These are phyloP conservation scores for Pagrus major DNA, from an alignment of 2,113 vertebrate species.

Conservation along the genomic window DNA sequence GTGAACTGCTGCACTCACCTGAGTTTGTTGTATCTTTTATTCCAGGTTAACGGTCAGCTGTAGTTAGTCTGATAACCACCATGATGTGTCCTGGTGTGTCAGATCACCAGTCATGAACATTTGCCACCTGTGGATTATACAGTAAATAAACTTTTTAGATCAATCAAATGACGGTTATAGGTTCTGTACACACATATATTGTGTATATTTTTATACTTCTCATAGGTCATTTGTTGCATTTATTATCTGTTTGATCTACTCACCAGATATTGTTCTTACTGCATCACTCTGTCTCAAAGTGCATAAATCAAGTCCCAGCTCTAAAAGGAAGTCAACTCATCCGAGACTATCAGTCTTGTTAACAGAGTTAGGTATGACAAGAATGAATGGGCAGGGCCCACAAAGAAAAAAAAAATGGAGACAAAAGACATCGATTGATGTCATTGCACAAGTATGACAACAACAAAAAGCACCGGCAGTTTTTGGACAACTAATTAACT, in stretches of 20 bases:
- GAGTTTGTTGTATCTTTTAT: neutral
- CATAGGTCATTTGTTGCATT: neutral
- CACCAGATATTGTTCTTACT: neutral
- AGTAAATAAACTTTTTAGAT: neutral
- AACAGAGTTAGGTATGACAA: neutral
- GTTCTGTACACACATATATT: neutral
- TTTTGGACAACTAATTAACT: neutral
- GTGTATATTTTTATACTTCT: neutral
- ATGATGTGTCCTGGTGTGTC: neutral
- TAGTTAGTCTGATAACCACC: neutral
- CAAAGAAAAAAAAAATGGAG: too few species aligned
- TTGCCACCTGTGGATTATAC: neutral
- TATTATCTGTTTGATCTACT: conserved; percentile 10
- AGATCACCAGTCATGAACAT: neutral
- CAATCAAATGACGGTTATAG: neutral
- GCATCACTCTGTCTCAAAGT: neutral
- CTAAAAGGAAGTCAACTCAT: too few species aligned
- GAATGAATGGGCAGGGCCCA: neutral
- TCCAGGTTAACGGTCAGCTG: neutral
- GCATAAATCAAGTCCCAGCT: neutral
- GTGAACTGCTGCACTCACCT: neutral
- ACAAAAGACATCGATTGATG: neutral
- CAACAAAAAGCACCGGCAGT: neutral
- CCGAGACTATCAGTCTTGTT: too few species aligned
- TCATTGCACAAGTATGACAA: neutral